Evolutionary conservation across 92 coral and sea anemone genomes (phyloP).

Genomic region (Epizoanthus scotinus): DNA sequence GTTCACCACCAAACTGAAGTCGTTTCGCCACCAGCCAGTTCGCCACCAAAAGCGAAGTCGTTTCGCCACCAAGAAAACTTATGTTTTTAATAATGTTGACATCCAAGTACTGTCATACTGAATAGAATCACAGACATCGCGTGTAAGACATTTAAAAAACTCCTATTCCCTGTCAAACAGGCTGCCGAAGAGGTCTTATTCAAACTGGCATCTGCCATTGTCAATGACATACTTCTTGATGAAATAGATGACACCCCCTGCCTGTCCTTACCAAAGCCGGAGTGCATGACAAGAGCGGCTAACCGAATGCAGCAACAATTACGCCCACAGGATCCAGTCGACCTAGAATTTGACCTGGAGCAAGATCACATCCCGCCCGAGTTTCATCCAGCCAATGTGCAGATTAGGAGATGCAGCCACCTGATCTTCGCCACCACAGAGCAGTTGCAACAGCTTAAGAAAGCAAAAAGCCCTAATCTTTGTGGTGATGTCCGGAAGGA

Average conservation of each 20-base stretch:
- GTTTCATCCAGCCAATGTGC: constrained; percentile 29
- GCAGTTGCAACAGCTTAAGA: constrained; percentile 26
- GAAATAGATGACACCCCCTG: constrained; percentile 30
- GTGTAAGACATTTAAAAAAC: no score
- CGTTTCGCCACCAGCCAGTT: no score
- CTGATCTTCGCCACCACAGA: constrained; percentile 36
- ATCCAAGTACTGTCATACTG: no score
- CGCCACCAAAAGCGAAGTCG: no score
- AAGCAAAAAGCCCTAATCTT: constrained; percentile 36
- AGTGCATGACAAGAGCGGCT: constrained; percentile 23
- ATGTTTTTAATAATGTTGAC: no score
- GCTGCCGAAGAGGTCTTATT: background rate
- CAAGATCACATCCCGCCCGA: constrained; percentile 33
- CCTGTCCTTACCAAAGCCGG: constrained; percentile 24
- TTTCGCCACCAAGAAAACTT: no score
- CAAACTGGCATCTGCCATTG: background rate
- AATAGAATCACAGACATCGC: no score
- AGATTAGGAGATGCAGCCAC: constrained; percentile 23
- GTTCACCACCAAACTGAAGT: no score
- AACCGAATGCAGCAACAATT: constrained; percentile 21
- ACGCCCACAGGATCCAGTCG: constrained; percentile 32
- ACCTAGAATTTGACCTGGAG: constrained; percentile 25
- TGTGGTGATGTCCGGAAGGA: constrained; percentile 39
- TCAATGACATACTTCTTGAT: constrained; percentile 5
- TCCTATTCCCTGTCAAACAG: no score